Conservation (phyloP, 2,113 vertebrate genomes). For the Protobothrops mucrosquamatus region DNA sequence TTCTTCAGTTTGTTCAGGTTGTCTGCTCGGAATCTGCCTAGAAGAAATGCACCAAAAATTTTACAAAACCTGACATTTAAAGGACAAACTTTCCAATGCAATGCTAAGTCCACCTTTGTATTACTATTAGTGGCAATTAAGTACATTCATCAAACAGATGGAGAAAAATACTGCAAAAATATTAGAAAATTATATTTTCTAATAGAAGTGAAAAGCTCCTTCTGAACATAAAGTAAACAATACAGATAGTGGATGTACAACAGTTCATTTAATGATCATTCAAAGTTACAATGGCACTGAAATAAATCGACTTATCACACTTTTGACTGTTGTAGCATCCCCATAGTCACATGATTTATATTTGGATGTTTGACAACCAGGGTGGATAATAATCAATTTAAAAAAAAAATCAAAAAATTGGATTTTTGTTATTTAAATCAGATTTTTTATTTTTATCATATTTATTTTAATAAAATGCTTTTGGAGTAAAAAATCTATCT, state of each 20-base stretch:
- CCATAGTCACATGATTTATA: neutral
- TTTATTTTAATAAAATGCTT: no score
- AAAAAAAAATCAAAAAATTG: no score
- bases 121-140: neutral
- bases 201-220: neutral
- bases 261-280: neutral
- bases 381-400: no score
- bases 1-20: slow-evolving; percentile 97
- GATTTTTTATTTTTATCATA: no score
- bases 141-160: neutral
- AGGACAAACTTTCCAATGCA: neutral
- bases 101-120: neutral
- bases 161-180: neutral
- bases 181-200: neutral
- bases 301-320: no score
- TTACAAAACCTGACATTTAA: neutral
- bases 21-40: slow-evolving; percentile 93
- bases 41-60: slow-evolving; percentile 26
- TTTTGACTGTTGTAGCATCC: no score
- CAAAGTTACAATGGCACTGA: no score
- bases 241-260: neutral
- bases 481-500: no score
- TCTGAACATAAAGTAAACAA: neutral
- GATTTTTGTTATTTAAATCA: no score
- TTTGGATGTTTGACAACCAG: neutral